Base-by-base conservation (phyloP, 1,140 invertebrate genomes). In the Hyles vespertilio region DNA sequence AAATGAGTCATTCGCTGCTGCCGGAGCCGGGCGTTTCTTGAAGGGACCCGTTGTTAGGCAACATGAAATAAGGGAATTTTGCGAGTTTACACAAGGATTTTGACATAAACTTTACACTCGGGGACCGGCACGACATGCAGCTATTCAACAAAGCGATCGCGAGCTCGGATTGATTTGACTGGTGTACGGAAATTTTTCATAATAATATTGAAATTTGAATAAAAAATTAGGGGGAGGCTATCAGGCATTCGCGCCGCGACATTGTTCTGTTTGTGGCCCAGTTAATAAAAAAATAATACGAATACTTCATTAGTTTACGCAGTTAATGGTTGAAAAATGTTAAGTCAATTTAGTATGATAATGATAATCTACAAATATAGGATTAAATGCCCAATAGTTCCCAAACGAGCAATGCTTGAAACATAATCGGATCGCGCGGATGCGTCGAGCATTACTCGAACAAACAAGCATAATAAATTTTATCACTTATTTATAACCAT, bases 351-450 rank as follows among this genome's bases (percentile, higher is more conserved):
- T 87, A 89, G 86, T 89, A 84, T 89, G 84, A 85, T 86, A 87
- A 88, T 87, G 84, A 84, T 84, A 83, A 76, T 86, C 84, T 89
- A 87, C 83, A 81, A 65, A 72, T 79, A 85, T 81, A 84, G 80
- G 77, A 85, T 89, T 90, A 89, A 90, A 90, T 89, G 89, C 89
- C 89, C 89, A 89, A 90, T 89, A 89, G 88, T 90, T 87, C 87
- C 89, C 89, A 87, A 63, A 61, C 33, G 74, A 77, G 76, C 79
- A 72, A 69, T 76, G 78, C 71, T 77, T 72, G 84, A 84, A 45
- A 70, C 79, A 74, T 48, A 55, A 44, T 50, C 9, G 59, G 46
- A 51, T 59, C 48, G 57, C 36, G 52, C 11, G 40, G 33, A 66
- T 75, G 79, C 63, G 51, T 85, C 82, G 69, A 74, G 65, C 72